Percentiles rank a stretch among this genome's conserved stretches.
These are phyloP conservation scores for Ascidia mentula DNA, from an alignment of 23 tunicate species.

Conservation along the genomic window DNA sequence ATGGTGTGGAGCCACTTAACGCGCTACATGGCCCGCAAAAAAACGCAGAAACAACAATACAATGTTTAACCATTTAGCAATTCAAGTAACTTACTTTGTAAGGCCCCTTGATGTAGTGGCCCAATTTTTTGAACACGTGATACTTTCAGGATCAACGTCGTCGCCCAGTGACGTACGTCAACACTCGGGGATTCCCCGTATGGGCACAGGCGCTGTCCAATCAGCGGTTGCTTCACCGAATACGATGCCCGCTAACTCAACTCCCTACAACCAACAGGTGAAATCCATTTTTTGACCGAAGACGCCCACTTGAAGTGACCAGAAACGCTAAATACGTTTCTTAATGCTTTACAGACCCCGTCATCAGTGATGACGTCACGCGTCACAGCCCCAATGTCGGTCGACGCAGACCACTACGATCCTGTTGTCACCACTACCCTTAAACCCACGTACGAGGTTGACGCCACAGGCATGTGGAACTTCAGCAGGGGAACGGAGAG, in stretches of 20 bases:
- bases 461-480: constrained; percentile 67
- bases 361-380: constrained; percentile 59
- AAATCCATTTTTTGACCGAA: too few relatives aligned
- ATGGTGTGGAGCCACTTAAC: too few relatives aligned
- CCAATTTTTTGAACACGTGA: too few relatives aligned
- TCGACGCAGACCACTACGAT: constrained; percentile 45
- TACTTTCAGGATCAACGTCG: constrained; percentile 21
- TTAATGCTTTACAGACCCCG: constrained; percentile 14
- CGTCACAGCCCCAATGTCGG: constrained; percentile 29
- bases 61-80: too few relatives aligned
- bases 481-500: constrained; percentile 47
- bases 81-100: too few relatives aligned
- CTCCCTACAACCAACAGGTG: constrained; percentile 69
- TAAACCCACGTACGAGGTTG: constrained; percentile 80
- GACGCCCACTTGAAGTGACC: neutral
- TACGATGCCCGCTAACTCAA: constrained; percentile 11
- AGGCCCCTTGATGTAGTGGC: too few relatives aligned
- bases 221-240: constrained; percentile 22
- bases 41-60: too few relatives aligned
- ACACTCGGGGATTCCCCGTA: constrained; percentile 59
- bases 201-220: constrained; percentile 70
- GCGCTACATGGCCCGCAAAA: too few relatives aligned
- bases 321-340: neutral
- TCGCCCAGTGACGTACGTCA: constrained; percentile 33
- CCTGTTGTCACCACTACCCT: constrained; percentile 81